Evolutionary conservation across 1,140 invertebrate species (phyloP).

Genomic region (Calephelis nemesis): DNA sequence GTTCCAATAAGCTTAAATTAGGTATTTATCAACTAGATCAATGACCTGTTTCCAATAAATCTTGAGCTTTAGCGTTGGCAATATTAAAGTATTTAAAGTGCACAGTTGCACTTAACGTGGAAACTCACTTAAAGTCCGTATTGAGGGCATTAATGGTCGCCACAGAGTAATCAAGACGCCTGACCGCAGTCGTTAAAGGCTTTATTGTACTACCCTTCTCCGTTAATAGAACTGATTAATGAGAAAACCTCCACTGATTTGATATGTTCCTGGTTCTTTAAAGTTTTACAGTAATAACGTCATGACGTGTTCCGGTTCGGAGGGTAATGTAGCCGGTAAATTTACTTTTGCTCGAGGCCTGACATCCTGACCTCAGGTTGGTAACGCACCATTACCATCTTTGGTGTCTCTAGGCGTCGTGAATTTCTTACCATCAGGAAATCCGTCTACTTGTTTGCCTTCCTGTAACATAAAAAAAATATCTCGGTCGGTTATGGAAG

Average conservation of each 20-base stretch:
- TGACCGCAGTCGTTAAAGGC: conserved; percentile 22
- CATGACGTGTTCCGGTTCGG: too few species aligned
- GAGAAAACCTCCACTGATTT: conserved; percentile 29
- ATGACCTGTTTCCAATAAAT: not conserved
- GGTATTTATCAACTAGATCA: not conserved
- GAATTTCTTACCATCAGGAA: too few species aligned
- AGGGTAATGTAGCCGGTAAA: too few species aligned
- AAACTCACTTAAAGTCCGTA: conserved; percentile 17
- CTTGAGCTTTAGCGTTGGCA: not conserved
- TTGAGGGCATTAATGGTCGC: conserved; percentile 28
- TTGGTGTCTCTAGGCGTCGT: too few species aligned
- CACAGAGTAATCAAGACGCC: conserved; percentile 29
- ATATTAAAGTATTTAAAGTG: not conserved
- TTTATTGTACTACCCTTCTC: conserved; percentile 22
- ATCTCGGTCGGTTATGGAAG: too few species aligned
- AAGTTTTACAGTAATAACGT: not conserved
- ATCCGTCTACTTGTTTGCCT: too few species aligned
- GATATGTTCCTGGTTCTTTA: conserved; percentile 20
- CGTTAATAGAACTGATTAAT: conserved; percentile 30
- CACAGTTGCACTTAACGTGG: conserved; percentile 7
- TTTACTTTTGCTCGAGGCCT: too few species aligned
- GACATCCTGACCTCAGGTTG: too few species aligned
- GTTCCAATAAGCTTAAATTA: too few species aligned
- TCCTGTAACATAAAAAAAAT: too few species aligned
- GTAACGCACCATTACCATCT: too few species aligned